These are phyloP conservation scores for Pandemis heparana DNA, from an alignment of 2,888 invertebrate species.

Conservation along the genomic window DNA sequence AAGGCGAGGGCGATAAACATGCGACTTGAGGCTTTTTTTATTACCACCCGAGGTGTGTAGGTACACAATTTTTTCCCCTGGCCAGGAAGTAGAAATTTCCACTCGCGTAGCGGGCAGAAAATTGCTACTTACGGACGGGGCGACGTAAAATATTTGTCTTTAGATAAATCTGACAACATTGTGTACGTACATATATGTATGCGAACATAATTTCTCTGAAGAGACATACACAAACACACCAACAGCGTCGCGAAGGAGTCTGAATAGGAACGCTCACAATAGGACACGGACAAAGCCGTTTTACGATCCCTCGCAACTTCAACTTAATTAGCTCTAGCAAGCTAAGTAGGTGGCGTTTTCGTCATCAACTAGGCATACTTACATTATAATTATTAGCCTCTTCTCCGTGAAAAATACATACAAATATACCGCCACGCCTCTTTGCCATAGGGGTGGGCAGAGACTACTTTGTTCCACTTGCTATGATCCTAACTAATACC, in stretches of 20 bases:
- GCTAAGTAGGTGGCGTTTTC: conserved; percentile 5
- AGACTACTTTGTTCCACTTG: too few species aligned
- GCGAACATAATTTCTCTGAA: neutral
- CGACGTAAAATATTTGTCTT: neutral
- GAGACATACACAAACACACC: conserved; percentile 13
- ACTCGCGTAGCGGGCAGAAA: too few species aligned
- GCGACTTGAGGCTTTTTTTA: too few species aligned
- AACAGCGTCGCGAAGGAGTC: conserved; percentile 7
- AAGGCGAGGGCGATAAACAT: too few species aligned
- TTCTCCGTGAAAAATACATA: too few species aligned
- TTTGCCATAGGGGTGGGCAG: neutral
- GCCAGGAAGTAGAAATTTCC: too few species aligned
- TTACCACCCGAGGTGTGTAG: too few species aligned
- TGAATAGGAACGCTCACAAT: conserved; percentile 22
- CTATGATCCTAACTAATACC: too few species aligned
- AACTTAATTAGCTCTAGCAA: conserved; percentile 21
- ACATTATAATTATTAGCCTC: too few species aligned
- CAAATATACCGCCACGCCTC: too few species aligned
- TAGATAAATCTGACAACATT: neutral
- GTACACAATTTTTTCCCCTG: too few species aligned
- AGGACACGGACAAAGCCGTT: conserved; percentile 6
- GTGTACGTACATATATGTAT: conserved; percentile 2
- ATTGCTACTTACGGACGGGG: too few species aligned
- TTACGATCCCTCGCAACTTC: conserved; percentile 1
- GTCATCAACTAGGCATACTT: neutral